Conservation (phyloP, 2,888 invertebrate species). For the Automeris io region DNA sequence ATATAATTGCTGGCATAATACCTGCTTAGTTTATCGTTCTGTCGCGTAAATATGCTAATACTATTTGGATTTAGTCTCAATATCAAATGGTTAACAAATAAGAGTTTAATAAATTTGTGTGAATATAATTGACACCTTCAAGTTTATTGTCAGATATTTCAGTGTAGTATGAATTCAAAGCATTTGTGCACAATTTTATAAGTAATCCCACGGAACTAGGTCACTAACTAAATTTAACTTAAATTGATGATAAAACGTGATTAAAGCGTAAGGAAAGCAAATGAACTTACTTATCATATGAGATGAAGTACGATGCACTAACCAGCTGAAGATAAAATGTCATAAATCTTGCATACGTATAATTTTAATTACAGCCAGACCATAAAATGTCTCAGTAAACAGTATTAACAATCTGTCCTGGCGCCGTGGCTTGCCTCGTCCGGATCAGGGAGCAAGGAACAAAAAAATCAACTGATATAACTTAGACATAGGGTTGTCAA, state of each 20-base stretch:
- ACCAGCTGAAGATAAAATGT: constrained; percentile 22
- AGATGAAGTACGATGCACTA: background rate
- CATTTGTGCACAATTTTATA: too few relatives aligned
- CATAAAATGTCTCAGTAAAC: constrained; percentile 39
- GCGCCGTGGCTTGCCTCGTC: constrained; percentile 34
- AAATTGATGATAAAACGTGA: background rate
- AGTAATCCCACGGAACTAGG: too few relatives aligned
- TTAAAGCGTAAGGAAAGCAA: background rate
- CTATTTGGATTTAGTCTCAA: too few relatives aligned
- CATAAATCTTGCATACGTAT: constrained; percentile 24
- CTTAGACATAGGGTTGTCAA: constrained; percentile 12
- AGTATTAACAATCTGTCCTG: constrained; percentile 40
- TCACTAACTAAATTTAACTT: too few relatives aligned
- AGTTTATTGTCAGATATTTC: too few relatives aligned
- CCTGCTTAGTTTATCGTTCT: too few relatives aligned
- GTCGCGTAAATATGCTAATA: too few relatives aligned
- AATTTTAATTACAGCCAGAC: constrained; percentile 34
- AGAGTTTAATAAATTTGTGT: too few relatives aligned
- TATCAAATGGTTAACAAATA: too few relatives aligned
- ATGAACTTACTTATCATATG: background rate
- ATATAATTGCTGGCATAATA: too few relatives aligned
- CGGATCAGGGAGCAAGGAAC: constrained; percentile 18
- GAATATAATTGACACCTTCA: too few relatives aligned
- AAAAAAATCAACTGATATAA: constrained; percentile 36
- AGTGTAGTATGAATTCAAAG: too few relatives aligned